Conservation (phyloP, 2,797 vertebrate species). For the Eospalax fontanierii region DNA sequence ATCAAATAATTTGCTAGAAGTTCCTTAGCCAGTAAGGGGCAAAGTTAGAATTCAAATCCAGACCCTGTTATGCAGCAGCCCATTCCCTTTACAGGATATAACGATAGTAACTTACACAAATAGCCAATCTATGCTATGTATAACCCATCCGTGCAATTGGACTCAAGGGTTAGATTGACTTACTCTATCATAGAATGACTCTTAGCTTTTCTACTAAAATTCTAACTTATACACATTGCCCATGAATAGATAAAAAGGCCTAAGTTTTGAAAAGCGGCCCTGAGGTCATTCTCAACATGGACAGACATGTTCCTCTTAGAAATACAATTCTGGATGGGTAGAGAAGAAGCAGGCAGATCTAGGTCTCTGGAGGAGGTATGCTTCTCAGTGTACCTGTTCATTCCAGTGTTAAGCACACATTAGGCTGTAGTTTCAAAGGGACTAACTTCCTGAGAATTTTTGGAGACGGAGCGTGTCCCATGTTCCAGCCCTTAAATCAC, state of each 20-base stretch:
- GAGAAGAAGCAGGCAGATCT: background rate
- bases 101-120: fast-evolving
- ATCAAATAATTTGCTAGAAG: background rate
- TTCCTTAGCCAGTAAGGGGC: background rate
- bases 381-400: background rate
- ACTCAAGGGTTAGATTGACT: background rate
- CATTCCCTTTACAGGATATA: background rate
- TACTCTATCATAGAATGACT: background rate
- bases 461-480: background rate
- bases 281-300: background rate
- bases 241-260: background rate
- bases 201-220: background rate
- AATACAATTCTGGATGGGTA: background rate
- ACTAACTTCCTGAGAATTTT: background rate
- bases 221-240: background rate
- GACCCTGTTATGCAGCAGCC: background rate
- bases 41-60: background rate
- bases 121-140: background rate
- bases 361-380: background rate
- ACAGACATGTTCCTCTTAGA: background rate
- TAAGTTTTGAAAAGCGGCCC: background rate
- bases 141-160: background rate
- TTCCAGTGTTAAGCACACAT: slow-evolving; percentile 31
- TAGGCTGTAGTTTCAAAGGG: background rate
- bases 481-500: background rate